Conservation (phyloP, 2,888 invertebrate species). For the Drymonia ruficornis region DNA sequence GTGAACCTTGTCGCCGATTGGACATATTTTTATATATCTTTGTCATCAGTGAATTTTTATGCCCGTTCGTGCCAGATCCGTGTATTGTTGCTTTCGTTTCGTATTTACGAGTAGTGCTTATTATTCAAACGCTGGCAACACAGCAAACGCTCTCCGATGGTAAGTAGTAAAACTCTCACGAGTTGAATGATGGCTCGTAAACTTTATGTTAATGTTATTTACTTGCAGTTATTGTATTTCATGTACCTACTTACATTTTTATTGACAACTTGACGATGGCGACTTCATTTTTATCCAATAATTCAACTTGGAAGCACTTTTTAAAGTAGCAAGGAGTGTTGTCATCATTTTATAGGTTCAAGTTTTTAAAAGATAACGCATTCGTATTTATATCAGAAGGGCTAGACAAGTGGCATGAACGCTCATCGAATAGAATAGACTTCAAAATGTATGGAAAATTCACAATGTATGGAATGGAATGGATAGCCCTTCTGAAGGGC, state of each 20-base stretch:
- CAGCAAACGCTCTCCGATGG: slow-evolving; percentile 24
- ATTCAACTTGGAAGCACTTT: not conserved
- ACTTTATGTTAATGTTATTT: slow-evolving; percentile 36
- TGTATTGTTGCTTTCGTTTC: slow-evolving; percentile 31
- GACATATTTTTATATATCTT: too few species aligned
- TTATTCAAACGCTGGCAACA: slow-evolving; percentile 39
- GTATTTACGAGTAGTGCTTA: not conserved
- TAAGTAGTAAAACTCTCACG: slow-evolving; percentile 33
- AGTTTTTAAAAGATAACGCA: too few species aligned
- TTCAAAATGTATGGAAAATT: too few species aligned
- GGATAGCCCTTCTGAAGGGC: too few species aligned
- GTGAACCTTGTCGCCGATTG: too few species aligned
- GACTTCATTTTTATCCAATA: not conserved
- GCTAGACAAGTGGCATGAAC: too few species aligned
- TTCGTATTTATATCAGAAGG: too few species aligned
- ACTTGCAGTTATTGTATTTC: slow-evolving; percentile 25
- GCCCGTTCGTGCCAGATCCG: slow-evolving; percentile 16
- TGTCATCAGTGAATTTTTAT: not conserved
- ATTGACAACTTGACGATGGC: not conserved
- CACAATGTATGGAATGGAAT: too few species aligned
- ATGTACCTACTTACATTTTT: not conserved
- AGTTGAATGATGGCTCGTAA: slow-evolving; percentile 37
- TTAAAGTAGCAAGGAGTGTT: too few species aligned
- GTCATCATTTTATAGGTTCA: too few species aligned
- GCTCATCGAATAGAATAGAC: too few species aligned